Evolutionary conservation across 2,113 vertebrate genomes (phyloP).

Genomic region (Paraplagusia blochii): DNA sequence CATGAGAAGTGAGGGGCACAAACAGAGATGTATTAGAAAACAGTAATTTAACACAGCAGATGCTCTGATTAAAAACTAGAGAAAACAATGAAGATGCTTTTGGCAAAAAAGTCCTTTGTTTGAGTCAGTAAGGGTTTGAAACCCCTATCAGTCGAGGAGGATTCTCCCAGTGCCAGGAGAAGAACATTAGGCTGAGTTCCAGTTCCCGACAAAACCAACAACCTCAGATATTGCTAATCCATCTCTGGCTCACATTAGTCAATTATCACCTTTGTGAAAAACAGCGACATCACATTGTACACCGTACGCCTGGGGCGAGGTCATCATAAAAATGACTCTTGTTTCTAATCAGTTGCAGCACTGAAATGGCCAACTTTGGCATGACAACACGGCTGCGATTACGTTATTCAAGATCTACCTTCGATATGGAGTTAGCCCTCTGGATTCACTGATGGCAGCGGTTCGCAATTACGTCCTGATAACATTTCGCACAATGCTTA

Average conservation of each 20-base stretch:
- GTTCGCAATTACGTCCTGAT: too few relatives aligned
- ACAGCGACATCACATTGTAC: conserved; percentile 8
- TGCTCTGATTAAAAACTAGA: conserved; percentile 42
- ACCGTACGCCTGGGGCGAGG: too few relatives aligned
- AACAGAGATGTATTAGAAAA: conserved; percentile 19
- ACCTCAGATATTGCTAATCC: conserved; percentile 5
- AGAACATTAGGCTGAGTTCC: conserved; percentile 7
- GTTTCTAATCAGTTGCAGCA: too few relatives aligned
- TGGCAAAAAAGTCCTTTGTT: conserved; percentile 19
- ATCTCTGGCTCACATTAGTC: conserved; percentile 6
- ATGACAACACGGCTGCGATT: too few relatives aligned
- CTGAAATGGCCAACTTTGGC: too few relatives aligned
- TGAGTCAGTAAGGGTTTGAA: conserved; percentile 20
- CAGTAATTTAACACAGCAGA: conserved; percentile 40
- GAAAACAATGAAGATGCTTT: conserved; percentile 31
- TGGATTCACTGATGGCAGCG: too few relatives aligned
- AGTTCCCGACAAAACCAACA: conserved; percentile 14
- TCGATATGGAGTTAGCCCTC: too few relatives aligned
- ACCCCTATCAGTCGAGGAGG: too few relatives aligned
- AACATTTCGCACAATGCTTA: too few relatives aligned
- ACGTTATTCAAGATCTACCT: too few relatives aligned
- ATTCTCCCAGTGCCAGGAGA: conserved; percentile 21
- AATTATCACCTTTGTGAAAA: conserved; percentile 17
- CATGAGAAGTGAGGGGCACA: conserved; percentile 7
- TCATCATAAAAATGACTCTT: too few relatives aligned